Evolutionary conservation across 2,888 invertebrate species (phyloP).

Genomic region (Cephus nigrinus): DNA sequence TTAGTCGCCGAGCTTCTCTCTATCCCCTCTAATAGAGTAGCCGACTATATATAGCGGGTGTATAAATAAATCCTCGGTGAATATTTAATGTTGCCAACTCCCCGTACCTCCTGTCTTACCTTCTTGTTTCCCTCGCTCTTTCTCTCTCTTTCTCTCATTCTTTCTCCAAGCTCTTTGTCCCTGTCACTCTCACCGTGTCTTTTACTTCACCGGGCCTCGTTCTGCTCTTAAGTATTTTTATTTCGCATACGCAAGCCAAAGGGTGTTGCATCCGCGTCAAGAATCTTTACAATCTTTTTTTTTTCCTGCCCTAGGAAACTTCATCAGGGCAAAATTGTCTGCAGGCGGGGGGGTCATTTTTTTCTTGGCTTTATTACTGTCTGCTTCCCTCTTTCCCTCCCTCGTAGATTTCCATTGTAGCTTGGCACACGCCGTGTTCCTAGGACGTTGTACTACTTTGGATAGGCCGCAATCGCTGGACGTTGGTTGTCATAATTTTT

Average conservation of each 20-base stretch:
- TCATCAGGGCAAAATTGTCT: no score
- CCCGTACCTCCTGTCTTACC: constrained; percentile 8
- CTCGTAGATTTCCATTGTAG: background rate
- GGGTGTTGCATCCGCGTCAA: background rate
- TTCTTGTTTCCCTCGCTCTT: background rate
- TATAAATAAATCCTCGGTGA: constrained; percentile 53
- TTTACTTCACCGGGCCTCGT: background rate
- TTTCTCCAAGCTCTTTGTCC: background rate
- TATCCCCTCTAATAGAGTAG: constrained; percentile 33
- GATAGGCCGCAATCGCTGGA: background rate
- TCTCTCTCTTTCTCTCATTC: background rate
- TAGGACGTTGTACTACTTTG: background rate
- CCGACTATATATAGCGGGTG: constrained; percentile 44
- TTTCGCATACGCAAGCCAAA: constrained; percentile 2
- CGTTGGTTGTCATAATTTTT: background rate
- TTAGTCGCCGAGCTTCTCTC: constrained; percentile 14
- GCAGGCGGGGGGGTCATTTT: background rate
- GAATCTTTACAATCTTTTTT: background rate
- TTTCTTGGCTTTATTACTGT: background rate
- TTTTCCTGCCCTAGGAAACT: no score
- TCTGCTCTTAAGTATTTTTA: constrained; percentile 19
- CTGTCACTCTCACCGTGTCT: constrained; percentile 1
- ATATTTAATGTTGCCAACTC: constrained; percentile 57
- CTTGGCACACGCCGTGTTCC: background rate
- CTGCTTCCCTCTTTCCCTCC: background rate